These are phyloP conservation scores for Drosophila melanosoma DNA, from an alignment of 2,888 invertebrate species.

Conservation along the genomic window DNA sequence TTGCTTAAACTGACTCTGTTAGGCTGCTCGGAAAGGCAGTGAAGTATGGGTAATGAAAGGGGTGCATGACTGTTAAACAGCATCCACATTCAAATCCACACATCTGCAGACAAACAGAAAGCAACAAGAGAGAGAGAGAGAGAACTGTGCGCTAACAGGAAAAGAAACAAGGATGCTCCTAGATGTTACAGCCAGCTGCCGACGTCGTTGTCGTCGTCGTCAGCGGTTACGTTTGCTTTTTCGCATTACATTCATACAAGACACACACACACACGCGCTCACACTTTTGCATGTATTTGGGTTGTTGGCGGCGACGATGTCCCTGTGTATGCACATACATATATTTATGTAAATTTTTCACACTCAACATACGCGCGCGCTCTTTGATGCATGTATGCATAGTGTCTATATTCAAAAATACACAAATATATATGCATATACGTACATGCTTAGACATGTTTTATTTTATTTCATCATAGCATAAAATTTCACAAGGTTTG, in stretches of 20 bases:
- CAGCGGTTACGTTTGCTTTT: constrained; percentile 74
- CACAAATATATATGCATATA: constrained; percentile 35
- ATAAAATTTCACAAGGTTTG: constrained; percentile 53
- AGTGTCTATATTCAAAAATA: constrained; percentile 37
- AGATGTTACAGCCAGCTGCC: constrained; percentile 58
- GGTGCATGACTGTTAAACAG: constrained; percentile 55
- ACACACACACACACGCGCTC: constrained; percentile 12
- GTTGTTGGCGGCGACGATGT: constrained; percentile 61
- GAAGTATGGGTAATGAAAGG: constrained; percentile 11
- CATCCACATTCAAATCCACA: constrained; percentile 40
- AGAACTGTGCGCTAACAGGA: constrained; percentile 54
- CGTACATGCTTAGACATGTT: constrained; percentile 55
- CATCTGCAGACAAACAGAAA: constrained; percentile 45
- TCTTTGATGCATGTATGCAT: constrained; percentile 29
- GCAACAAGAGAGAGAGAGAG: constrained; percentile 35
- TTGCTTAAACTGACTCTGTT: constrained; percentile 33
- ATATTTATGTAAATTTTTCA: constrained; percentile 59
- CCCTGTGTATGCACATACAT: constrained; percentile 48
- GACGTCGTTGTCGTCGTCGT: constrained; percentile 41
- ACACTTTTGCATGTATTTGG: constrained; percentile 34
- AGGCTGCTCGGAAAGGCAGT: neutral
- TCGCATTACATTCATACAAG: constrained; percentile 46
- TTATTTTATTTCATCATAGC: constrained; percentile 39
- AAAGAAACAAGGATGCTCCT: constrained; percentile 69
- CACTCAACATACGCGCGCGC: constrained; percentile 62